These are phyloP conservation scores for Atrina japonica DNA, from an alignment of 2,888 invertebrate species.

Conservation along the genomic window DNA sequence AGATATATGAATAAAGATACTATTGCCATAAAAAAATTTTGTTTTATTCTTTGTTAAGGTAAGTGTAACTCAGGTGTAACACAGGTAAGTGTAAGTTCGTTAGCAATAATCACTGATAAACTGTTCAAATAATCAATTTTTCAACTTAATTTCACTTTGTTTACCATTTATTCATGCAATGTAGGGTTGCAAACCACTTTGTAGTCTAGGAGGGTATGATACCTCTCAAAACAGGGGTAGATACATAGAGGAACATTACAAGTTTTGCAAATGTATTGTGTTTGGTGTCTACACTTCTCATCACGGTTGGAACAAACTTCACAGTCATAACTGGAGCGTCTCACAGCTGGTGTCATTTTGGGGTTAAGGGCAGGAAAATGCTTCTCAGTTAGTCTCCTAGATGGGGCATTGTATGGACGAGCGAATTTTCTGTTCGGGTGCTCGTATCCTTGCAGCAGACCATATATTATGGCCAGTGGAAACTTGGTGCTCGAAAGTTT, in stretches of 20 bases:
- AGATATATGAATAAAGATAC: too few relatives aligned
- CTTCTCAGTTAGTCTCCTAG: background rate
- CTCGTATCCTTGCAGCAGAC: background rate
- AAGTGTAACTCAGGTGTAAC: too few relatives aligned
- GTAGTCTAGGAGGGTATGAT: slow-evolving; percentile 9
- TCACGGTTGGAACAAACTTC: background rate
- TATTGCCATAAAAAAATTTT: too few relatives aligned
- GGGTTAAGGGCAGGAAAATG: slow-evolving; percentile 1
- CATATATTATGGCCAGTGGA: background rate
- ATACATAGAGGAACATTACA: slow-evolving; percentile 15
- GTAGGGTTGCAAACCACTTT: background rate
- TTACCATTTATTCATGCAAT: background rate
- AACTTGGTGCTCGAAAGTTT: too few relatives aligned
- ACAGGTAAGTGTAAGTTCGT: too few relatives aligned
- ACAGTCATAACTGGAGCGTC: slow-evolving; percentile 5
- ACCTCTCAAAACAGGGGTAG: slow-evolving; percentile 16
- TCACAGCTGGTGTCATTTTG: background rate
- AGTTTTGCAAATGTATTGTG: background rate
- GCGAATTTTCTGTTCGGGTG: slow-evolving; percentile 4
- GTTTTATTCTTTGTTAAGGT: too few relatives aligned
- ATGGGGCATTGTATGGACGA: background rate
- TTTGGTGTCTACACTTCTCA: background rate
- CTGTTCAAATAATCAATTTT: too few relatives aligned
- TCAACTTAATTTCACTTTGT: too few relatives aligned
- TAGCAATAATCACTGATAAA: too few relatives aligned